A percentile compares a stretch with the other conserved stretches of the same genome.
These are phyloP conservation scores for Phocides pigmalion DNA, from an alignment of 1,140 invertebrate species.

Conservation along the genomic window DNA sequence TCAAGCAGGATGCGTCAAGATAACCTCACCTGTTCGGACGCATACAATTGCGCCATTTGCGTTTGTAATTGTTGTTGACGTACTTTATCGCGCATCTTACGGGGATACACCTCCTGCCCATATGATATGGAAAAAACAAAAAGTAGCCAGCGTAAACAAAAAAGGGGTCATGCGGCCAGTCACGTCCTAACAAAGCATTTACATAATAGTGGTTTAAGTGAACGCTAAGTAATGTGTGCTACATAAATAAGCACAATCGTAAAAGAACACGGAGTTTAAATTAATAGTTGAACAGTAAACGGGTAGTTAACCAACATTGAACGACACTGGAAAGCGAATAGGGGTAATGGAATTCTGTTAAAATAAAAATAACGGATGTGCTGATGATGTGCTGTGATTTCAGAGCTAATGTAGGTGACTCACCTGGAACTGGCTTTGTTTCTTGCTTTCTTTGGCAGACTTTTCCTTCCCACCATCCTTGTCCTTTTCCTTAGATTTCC, in stretches of 20 bases:
- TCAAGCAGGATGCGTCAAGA: slow-evolving; percentile 74
- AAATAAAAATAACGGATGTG: slow-evolving; percentile 73
- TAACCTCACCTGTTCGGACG: slow-evolving; percentile 82
- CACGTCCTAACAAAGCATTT: slow-evolving; percentile 67
- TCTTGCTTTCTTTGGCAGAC: slow-evolving; percentile 85
- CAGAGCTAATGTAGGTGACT: slow-evolving; percentile 40
- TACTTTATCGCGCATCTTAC: slow-evolving; percentile 89
- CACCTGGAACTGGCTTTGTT: slow-evolving; percentile 87
- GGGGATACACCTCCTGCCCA: slow-evolving; percentile 87
- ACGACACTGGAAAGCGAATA: slow-evolving; percentile 64
- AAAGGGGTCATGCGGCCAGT: slow-evolving; percentile 74
- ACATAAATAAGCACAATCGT: slow-evolving; percentile 59
- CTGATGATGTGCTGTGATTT: slow-evolving; percentile 56
- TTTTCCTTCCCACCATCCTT: slow-evolving; percentile 83
- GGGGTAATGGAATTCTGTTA: slow-evolving; percentile 53
- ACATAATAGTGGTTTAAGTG: slow-evolving; percentile 51
- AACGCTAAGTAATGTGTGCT: slow-evolving; percentile 55
- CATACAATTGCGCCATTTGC: slow-evolving; percentile 83
- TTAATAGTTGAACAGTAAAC: slow-evolving; percentile 50
- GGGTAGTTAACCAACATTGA: slow-evolving; percentile 69
- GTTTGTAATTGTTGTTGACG: slow-evolving; percentile 84
- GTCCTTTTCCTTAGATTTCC: slow-evolving; percentile 84
- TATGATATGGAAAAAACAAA: slow-evolving; percentile 83
- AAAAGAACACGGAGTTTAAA: slow-evolving; percentile 39
- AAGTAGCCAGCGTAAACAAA: slow-evolving; percentile 82